Conservation (phyloP, 2,797 vertebrate species). For the Hydrolagus colliei region DNA sequence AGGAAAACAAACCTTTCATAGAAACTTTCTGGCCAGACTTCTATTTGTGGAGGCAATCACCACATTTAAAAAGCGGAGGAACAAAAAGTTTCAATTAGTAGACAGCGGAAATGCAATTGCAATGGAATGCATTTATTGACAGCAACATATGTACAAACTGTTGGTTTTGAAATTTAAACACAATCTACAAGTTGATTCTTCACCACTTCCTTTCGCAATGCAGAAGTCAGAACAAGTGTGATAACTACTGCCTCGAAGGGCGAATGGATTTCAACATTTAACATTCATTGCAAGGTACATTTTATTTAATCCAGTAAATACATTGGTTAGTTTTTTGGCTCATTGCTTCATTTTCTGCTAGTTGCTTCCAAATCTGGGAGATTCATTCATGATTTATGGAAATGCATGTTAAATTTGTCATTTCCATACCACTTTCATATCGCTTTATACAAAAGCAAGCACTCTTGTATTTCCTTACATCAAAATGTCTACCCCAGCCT, state of each 20-base stretch:
- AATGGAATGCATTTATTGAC: not conserved
- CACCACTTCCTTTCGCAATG: not conserved
- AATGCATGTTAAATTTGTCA: no score
- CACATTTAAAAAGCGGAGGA: not conserved
- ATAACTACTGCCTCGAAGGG: not conserved
- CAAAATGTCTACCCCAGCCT: no score
- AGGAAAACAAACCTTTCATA: no score
- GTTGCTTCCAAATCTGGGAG: no score
- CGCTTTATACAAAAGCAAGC: no score
- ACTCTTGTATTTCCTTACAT: no score
- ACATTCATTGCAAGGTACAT: not conserved
- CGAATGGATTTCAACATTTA: not conserved
- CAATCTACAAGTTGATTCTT: not conserved
- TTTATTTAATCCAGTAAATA: not conserved
- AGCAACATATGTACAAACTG: not conserved
- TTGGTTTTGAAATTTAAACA: conserved; percentile 1
- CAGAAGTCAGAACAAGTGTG: not conserved
- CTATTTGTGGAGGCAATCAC: not conserved
- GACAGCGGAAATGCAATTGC: not conserved
- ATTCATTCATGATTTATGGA: no score
- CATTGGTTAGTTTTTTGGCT: not conserved
- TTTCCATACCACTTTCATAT: no score
- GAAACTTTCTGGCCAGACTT: no score
- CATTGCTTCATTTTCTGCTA: not conserved
- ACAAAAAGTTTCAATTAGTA: not conserved